phyloP scores from a whole-genome alignment of 1,140 invertebrate species.

The Drosophila saltans region DNA sequence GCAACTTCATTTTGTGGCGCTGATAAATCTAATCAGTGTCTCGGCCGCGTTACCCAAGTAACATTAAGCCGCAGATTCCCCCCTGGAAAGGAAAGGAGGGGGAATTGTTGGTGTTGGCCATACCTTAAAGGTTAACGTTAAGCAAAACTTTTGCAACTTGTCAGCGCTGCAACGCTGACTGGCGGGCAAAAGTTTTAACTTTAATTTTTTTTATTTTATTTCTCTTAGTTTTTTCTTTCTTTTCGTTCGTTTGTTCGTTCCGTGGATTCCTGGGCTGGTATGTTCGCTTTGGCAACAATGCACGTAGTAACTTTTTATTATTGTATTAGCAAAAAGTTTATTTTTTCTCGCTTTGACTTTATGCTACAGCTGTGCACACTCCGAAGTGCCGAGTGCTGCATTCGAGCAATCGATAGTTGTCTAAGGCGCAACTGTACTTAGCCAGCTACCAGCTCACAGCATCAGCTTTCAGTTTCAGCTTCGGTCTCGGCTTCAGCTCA shows the following conservation, averaged over 20 bases:
- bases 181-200: conserved; percentile 61
- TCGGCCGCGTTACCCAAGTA: conserved; percentile 42
- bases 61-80: conserved; percentile 50
- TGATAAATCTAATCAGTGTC: conserved; percentile 81
- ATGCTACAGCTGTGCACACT: conserved; percentile 33
- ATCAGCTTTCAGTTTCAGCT: conserved; percentile 13
- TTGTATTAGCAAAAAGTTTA: conserved; percentile 76
- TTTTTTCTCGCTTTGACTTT: conserved; percentile 65
- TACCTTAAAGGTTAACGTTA: conserved; percentile 68
- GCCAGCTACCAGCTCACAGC: background rate
- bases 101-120: conserved; percentile 1
- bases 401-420: conserved; percentile 55
- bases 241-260: no score
- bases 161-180: conserved; percentile 33
- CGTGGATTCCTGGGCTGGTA: background rate
- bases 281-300: conserved; percentile 55
- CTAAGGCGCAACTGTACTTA: conserved; percentile 52
- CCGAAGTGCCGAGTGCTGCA: background rate
- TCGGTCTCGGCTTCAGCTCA: background rate
- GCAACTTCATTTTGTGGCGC: conserved; percentile 54
- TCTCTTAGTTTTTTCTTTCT: conserved; percentile 7
- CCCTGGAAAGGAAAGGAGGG: background rate
- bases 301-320: conserved; percentile 77
- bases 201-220: conserved; percentile 62
- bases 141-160: conserved; percentile 68